These are phyloP conservation scores for Amphiura filiformis DNA, from an alignment of 35 echinoderm and acorn worm species.

Conservation along the genomic window DNA sequence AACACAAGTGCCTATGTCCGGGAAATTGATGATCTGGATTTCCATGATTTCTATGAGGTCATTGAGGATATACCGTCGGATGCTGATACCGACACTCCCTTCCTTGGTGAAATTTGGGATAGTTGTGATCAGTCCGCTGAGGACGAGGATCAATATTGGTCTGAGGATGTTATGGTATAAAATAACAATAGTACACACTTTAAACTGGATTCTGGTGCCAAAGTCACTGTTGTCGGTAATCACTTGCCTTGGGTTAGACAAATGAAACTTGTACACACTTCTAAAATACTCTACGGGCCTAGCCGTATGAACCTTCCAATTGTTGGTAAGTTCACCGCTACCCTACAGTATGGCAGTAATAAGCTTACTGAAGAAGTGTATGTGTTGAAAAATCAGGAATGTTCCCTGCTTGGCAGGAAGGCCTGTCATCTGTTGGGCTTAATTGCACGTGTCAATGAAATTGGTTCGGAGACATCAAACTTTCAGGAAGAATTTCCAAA, in stretches of 20 bases:
- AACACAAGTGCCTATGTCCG: neutral
- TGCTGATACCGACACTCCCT: neutral
- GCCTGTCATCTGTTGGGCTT: slow-evolving; percentile 29
- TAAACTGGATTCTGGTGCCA: slow-evolving; percentile 18
- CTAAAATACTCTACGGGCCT: neutral
- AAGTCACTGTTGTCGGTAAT: slow-evolving; percentile 18
- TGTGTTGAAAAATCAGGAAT: slow-evolving; percentile 40
- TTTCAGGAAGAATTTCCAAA: slow-evolving; percentile 19
- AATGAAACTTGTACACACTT: neutral
- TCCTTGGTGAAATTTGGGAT: slow-evolving; percentile 13
- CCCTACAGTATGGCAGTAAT: neutral
- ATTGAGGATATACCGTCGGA: neutral
- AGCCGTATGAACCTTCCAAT: neutral
- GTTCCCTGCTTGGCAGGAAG: slow-evolving; percentile 30
- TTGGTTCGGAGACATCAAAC: neutral
- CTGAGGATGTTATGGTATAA: neutral
- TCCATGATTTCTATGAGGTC: neutral
- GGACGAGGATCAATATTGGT: slow-evolving; percentile 16
- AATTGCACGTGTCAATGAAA: slow-evolving; percentile 26
- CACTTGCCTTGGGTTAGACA: neutral
- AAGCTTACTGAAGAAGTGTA: slow-evolving; percentile 21
- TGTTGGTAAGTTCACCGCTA: neutral
- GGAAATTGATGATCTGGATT: neutral
- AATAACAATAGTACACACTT: slow-evolving; percentile 20
- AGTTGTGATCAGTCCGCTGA: neutral